Percentiles rank a stretch among this genome's conserved stretches.
Conservation (phyloP, 2,113 vertebrate genomes). For the Calypte anna region DNA sequence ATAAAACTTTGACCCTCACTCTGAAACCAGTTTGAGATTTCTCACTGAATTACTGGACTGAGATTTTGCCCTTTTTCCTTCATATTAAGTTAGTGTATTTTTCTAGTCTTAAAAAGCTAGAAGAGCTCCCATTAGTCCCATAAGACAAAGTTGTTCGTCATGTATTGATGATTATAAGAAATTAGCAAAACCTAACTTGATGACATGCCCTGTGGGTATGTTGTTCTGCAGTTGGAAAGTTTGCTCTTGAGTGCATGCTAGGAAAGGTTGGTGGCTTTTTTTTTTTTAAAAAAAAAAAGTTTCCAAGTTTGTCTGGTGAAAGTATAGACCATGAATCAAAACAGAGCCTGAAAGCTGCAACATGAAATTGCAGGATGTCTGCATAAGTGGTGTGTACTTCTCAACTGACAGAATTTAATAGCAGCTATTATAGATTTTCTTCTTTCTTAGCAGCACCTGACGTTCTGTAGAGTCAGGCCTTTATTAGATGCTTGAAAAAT, state of each 20-base stretch:
- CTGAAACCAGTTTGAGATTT: not conserved
- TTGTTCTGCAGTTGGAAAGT: not conserved
- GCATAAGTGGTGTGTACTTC: not conserved
- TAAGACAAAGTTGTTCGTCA: not conserved
- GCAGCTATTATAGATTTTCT: not conserved
- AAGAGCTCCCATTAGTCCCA: not conserved
- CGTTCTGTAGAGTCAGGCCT: not conserved
- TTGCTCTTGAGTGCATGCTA: not conserved
- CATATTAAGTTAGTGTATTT: not conserved
- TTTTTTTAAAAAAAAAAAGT: not conserved
- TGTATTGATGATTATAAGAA: not conserved
- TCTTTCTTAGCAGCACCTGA: not conserved
- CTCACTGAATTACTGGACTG: not conserved
- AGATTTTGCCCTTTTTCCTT: not conserved
- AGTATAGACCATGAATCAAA: not conserved
- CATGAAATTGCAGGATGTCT: not conserved
- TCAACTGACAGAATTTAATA: slow-evolving; percentile 2
- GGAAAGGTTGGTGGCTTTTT: not conserved
- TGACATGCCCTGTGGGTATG: not conserved
- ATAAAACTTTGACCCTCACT: not conserved
- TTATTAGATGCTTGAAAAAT: not conserved
- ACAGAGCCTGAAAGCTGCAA: not conserved
- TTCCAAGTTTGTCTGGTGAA: not conserved
- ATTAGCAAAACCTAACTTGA: not conserved
- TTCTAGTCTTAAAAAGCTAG: not conserved